Evolutionary conservation across 2,113 vertebrate species (phyloP).

Genomic region (Zosterops japonicus): DNA sequence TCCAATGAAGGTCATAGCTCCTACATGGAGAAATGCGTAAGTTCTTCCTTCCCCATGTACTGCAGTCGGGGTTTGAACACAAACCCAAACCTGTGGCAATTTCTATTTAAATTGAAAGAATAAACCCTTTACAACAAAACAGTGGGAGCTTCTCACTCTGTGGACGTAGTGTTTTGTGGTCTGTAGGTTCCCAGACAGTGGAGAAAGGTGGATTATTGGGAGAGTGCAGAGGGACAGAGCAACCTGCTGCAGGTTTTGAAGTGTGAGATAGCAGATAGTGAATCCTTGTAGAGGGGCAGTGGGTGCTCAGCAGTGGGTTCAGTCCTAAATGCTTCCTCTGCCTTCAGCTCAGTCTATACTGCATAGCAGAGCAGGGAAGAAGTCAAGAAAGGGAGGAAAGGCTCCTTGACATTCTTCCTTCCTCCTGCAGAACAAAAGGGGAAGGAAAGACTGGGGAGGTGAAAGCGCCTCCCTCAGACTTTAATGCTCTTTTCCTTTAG

Average conservation of each 20-base stretch:
- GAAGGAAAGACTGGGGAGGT: background rate
- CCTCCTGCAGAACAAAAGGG: background rate
- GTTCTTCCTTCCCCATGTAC: background rate
- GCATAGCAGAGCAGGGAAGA: background rate
- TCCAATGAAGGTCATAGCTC: accelerated
- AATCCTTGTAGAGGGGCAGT: background rate
- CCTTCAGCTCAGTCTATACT: background rate
- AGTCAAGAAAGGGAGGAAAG: background rate
- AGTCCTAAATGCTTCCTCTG: background rate
- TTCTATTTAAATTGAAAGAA: background rate
- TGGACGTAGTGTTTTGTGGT: background rate
- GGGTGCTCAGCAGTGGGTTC: background rate
- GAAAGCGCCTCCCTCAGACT: background rate
- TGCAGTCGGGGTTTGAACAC: background rate
- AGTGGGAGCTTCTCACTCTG: background rate
- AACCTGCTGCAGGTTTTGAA: background rate
- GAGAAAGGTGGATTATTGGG: background rate
- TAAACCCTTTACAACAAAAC: background rate
- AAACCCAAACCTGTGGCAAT: background rate
- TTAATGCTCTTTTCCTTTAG: background rate
- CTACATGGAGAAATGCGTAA: background rate
- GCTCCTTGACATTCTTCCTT: background rate
- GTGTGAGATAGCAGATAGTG: background rate
- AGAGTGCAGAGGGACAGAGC: background rate
- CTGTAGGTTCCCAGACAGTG: background rate